These are phyloP conservation scores for Musca vetustissima DNA, from an alignment of 1,140 invertebrate species.

Conservation along the genomic window DNA sequence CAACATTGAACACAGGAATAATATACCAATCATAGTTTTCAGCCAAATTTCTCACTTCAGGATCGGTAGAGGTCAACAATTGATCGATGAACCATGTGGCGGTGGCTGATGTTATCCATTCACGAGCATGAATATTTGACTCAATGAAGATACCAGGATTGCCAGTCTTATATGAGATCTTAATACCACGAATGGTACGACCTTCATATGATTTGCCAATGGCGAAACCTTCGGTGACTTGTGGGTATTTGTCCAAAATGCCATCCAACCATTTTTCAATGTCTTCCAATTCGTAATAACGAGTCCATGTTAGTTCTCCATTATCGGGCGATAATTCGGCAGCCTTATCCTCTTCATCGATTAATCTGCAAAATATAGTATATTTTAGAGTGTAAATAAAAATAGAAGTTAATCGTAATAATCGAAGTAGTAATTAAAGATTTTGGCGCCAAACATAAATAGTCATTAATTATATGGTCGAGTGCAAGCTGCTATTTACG, in stretches of 20 bases:
- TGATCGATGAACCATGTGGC: slow-evolving; percentile 62
- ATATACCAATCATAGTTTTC: slow-evolving; percentile 66
- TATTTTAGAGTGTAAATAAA: neutral
- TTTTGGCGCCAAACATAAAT: too few relatives aligned
- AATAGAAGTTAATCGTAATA: neutral
- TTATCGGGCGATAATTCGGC: slow-evolving; percentile 30
- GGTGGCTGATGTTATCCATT: slow-evolving; percentile 64
- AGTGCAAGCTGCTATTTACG: too few relatives aligned
- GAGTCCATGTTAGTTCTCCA: slow-evolving; percentile 52
- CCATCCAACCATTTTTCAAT: slow-evolving; percentile 58
- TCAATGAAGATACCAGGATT: slow-evolving; percentile 62
- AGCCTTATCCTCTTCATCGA: slow-evolving; percentile 41
- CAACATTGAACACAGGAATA: slow-evolving; percentile 71
- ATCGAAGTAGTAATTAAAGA: too few relatives aligned
- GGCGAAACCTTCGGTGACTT: slow-evolving; percentile 37
- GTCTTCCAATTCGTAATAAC: slow-evolving; percentile 56
- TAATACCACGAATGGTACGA: slow-evolving; percentile 63
- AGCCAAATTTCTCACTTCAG: slow-evolving; percentile 51
- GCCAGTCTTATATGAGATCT: slow-evolving; percentile 60
- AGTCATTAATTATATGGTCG: too few relatives aligned
- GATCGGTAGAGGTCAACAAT: slow-evolving; percentile 48
- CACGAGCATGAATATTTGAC: slow-evolving; percentile 60
- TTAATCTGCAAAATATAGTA: slow-evolving; percentile 36
- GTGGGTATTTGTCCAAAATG: slow-evolving; percentile 47
- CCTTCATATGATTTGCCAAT: slow-evolving; percentile 61